Evolutionary conservation across 2,797 vertebrate species (phyloP).

Genomic region (Luscinia megarhynchos): DNA sequence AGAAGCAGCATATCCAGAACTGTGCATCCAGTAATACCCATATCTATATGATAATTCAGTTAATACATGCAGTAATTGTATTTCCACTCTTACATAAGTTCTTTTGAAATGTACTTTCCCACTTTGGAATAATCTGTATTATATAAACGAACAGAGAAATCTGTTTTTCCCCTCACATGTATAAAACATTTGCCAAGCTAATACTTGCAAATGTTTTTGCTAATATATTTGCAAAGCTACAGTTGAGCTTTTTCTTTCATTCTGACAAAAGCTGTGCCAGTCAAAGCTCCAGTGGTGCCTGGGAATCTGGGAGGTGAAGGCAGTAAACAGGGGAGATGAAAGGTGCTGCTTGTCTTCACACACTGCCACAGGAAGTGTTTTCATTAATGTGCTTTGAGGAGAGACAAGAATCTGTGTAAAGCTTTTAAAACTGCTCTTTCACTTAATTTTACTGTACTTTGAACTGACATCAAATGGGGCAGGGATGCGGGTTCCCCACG

Average conservation of each 20-base stretch:
- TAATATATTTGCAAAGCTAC: slow-evolving; percentile 43
- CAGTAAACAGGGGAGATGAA: slow-evolving; percentile 48
- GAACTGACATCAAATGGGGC: neutral
- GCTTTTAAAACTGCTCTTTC: slow-evolving; percentile 27
- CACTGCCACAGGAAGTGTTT: slow-evolving; percentile 6
- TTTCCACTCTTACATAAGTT: neutral
- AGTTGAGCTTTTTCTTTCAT: neutral
- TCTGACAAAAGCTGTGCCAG: neutral
- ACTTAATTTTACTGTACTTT: slow-evolving; percentile 16
- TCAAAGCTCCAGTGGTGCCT: slow-evolving; percentile 18
- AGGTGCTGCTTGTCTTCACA: slow-evolving; percentile 36
- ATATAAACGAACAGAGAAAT: slow-evolving; percentile 5
- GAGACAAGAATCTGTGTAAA: slow-evolving; percentile 1
- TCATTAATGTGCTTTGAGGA: neutral
- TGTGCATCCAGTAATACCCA: neutral
- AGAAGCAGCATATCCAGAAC: neutral
- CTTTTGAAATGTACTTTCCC: neutral
- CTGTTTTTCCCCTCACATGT: neutral
- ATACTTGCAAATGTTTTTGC: slow-evolving; percentile 41
- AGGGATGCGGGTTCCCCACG: neutral
- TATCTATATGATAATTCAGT: neutral
- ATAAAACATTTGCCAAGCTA: slow-evolving; percentile 26
- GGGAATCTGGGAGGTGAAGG: slow-evolving; percentile 31
- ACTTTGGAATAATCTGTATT: slow-evolving; percentile 22
- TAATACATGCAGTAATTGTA: neutral